These are phyloP conservation scores for Peromyscus eremicus DNA, from an alignment of 2,797 vertebrate genomes.

Conservation along the genomic window DNA sequence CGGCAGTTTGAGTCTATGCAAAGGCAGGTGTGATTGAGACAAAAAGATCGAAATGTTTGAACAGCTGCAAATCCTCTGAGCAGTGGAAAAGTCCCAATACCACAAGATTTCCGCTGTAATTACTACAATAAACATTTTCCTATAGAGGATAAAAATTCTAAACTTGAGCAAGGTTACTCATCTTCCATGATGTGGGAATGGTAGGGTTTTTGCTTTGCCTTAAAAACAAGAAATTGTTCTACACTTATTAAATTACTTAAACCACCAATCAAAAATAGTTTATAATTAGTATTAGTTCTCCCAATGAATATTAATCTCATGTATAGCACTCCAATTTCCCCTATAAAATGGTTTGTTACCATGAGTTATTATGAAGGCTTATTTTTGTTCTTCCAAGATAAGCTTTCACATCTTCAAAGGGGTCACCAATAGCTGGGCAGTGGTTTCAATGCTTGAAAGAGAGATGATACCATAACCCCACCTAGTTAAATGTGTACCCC, in stretches of 20 bases:
- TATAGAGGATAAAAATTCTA: conserved; percentile 6
- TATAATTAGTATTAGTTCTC: conserved; percentile 31
- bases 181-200: not conserved
- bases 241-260: not conserved
- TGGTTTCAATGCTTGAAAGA: not conserved
- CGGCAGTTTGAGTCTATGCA: conserved; percentile 58
- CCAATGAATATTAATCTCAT: not conserved
- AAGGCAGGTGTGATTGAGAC: conserved; percentile 70
- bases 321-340: not conserved
- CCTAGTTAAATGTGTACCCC: not conserved
- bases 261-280: not conserved
- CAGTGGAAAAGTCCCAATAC: not conserved
- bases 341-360: not conserved
- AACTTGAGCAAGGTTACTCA: not conserved
- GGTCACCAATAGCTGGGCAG: not conserved
- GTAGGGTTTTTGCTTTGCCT: not conserved
- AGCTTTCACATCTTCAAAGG: conserved; percentile 5
- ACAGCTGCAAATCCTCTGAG: conserved; percentile 59
- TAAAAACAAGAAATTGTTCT: not conserved
- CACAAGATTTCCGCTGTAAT: conserved; percentile 29
- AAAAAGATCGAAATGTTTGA: conserved; percentile 45
- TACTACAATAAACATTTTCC: conserved; percentile 22
- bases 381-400: not conserved
- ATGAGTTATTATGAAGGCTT: not conserved
- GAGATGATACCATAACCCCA: not conserved